Conservation (phyloP, 2,888 invertebrate genomes). For the Agrochola lota region DNA sequence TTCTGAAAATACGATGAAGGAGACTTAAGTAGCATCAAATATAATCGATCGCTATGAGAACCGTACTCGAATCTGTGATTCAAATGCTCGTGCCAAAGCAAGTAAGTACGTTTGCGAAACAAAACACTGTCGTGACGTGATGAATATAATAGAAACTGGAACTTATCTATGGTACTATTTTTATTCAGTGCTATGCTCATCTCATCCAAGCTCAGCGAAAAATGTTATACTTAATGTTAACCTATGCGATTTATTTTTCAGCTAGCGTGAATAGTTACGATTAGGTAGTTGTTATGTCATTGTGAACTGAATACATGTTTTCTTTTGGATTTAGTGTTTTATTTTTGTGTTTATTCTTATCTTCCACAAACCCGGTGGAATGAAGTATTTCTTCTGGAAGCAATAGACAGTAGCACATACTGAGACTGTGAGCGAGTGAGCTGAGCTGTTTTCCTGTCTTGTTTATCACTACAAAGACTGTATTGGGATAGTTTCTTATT, state of each 20-base stretch:
- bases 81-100: background rate
- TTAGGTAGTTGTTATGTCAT: background rate
- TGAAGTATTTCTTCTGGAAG: background rate
- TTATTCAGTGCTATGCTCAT: background rate
- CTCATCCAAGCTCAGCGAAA: constrained; percentile 14
- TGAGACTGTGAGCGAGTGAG: background rate
- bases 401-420: background rate
- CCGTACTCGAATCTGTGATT: background rate
- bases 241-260: constrained; percentile 19
- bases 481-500: background rate
- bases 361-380: background rate
- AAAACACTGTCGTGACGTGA: background rate
- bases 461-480: background rate
- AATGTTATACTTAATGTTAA: background rate
- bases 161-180: background rate
- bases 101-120: background rate
- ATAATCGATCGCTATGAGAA: constrained; percentile 20
- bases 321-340: background rate
- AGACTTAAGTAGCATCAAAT: background rate
- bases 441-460: background rate
- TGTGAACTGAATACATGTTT: background rate
- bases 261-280: background rate
- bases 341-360: background rate
- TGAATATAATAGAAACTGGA: background rate
- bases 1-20: constrained; percentile 3